phyloP scores from a whole-genome alignment of 2,113 vertebrate genomes.

The Sporophila hypoxantha region DNA sequence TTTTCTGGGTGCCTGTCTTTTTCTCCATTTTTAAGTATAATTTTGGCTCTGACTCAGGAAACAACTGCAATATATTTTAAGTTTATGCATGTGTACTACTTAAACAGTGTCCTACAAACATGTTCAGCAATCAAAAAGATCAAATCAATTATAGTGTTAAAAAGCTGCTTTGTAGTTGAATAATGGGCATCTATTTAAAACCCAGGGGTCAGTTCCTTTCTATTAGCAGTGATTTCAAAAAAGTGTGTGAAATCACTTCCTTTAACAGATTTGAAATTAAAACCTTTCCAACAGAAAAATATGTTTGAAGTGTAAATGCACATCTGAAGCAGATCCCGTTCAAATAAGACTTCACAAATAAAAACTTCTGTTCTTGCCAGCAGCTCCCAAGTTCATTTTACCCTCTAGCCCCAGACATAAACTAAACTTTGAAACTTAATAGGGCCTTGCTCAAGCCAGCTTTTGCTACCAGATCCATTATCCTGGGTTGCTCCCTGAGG shows the following conservation, averaged over 20 bases:
- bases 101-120: neutral
- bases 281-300: neutral
- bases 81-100: neutral
- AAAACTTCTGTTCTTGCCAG: neutral
- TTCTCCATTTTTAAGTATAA: neutral
- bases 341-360: neutral
- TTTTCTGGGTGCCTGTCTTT: neutral
- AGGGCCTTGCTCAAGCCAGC: neutral
- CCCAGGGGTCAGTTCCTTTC: neutral
- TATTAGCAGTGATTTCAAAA: neutral
- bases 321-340: neutral
- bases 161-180: neutral
- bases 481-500: neutral
- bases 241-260: neutral
- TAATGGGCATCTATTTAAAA: neutral
- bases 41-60: neutral
- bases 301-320: neutral
- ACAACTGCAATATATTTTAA: neutral
- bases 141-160: neutral
- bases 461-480: neutral
- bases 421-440: neutral
- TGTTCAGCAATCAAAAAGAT: neutral
- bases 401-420: neutral
- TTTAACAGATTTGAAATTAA: neutral
- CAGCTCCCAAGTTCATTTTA: neutral